Evolutionary conservation across 2,113 vertebrate genomes (phyloP).

Genomic region (Notechis scutatus): DNA sequence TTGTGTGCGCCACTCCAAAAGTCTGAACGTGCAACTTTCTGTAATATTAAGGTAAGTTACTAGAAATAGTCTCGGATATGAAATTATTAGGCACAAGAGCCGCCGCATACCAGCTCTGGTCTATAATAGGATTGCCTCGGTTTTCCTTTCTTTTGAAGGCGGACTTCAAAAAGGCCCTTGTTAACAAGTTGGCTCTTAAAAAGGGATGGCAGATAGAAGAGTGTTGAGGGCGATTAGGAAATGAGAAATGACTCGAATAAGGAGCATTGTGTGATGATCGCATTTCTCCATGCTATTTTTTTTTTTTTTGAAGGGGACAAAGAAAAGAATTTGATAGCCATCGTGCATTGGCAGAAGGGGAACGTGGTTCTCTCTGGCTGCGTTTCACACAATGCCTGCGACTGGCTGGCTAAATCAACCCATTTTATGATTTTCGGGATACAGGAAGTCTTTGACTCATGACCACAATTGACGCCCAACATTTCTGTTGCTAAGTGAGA

Average conservation of each 20-base stretch:
- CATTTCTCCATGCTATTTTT: not conserved
- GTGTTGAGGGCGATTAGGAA: conserved; percentile 20
- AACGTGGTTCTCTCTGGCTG: not conserved
- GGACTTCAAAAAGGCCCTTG: conserved; percentile 30
- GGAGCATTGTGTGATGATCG: not conserved
- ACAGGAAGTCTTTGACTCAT: not conserved
- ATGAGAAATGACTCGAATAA: not conserved
- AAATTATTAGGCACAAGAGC: conserved; percentile 18
- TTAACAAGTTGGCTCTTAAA: conserved; percentile 34
- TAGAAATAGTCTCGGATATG: conserved; percentile 6
- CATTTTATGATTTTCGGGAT: not conserved
- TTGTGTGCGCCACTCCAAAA: not conserved
- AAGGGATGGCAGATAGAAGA: conserved; percentile 29
- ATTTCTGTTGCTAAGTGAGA: no score
- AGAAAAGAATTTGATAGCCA: conserved; percentile 4
- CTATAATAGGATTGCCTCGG: conserved; percentile 40
- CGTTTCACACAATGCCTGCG: not conserved
- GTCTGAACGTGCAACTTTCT: not conserved
- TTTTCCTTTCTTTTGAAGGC: conserved; percentile 16
- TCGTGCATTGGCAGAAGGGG: not conserved
- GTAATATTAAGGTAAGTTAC: not conserved
- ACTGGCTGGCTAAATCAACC: not conserved
- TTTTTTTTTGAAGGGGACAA: not conserved
- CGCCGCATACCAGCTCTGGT: not conserved
- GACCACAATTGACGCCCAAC: no score